Percentiles rank a stretch among this genome's conserved stretches.
Conservation (phyloP, 2,113 vertebrate species). For the Pongo abelii region DNA sequence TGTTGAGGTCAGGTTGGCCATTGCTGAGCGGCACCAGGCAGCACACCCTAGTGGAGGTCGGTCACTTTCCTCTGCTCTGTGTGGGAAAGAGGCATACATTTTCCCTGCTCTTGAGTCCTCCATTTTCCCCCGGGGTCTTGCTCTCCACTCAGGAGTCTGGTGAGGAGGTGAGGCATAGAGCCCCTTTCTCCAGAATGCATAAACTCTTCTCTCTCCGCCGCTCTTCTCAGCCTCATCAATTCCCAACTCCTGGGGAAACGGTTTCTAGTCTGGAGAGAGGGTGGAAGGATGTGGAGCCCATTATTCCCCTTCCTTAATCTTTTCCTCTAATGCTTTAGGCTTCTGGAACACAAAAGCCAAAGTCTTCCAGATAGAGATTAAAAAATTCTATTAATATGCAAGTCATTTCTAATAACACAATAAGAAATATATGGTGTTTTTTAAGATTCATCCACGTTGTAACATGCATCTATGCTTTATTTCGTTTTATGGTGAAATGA, state of each 20-base stretch:
- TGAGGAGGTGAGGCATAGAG: not conserved
- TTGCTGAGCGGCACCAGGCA: not conserved
- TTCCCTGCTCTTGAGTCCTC: not conserved
- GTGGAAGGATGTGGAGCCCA: too few relatives aligned
- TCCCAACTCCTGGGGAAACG: not conserved
- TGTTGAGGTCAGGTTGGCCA: too few relatives aligned
- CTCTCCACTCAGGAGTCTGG: not conserved
- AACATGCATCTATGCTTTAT: not conserved
- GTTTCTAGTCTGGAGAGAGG: not conserved
- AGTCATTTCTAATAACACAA: not conserved
- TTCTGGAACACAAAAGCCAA: not conserved
- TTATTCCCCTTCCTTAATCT: not conserved
- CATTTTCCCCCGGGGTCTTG: not conserved
- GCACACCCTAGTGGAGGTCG: fast-evolving
- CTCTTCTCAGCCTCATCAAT: not conserved
- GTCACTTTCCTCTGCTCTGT: too few relatives aligned
- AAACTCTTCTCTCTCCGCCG: not conserved
- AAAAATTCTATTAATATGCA: not conserved
- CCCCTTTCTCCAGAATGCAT: not conserved
- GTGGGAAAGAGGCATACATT: fast-evolving
- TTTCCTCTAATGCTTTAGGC: not conserved
- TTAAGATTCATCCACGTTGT: not conserved
- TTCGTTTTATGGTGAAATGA: not conserved
- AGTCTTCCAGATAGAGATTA: not conserved
- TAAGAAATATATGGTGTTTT: not conserved